phyloP scores from a whole-genome alignment of 2,797 vertebrate genomes.

The Poecilia wingei region DNA sequence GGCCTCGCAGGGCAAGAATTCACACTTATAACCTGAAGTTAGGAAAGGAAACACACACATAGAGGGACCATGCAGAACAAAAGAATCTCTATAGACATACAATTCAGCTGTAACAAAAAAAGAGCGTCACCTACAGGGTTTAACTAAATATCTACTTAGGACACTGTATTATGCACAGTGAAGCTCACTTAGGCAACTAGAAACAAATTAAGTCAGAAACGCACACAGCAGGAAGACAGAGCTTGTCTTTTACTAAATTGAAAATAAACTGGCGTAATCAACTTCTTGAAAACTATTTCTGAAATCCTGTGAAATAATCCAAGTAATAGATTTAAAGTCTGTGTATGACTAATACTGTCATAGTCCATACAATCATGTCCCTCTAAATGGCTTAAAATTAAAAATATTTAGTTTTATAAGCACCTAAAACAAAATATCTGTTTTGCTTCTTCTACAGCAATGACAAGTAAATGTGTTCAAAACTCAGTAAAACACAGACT shows the following conservation, averaged over 20 bases:
- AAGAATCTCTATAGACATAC: conserved; percentile 23
- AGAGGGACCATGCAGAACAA: conserved; percentile 13
- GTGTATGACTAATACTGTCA: background rate
- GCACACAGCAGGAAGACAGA: background rate
- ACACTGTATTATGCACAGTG: conserved; percentile 15
- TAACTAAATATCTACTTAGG: conserved; percentile 12
- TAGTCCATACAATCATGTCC: background rate
- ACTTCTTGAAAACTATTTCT: background rate
- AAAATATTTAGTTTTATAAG: background rate
- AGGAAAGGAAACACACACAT: conserved; percentile 45
- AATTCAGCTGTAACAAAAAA: conserved; percentile 4
- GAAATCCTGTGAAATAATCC: background rate
- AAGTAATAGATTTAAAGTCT: background rate
- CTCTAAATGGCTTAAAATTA: background rate
- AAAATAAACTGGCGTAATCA: background rate
- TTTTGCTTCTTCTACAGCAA: background rate
- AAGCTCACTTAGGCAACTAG: conserved; percentile 1
- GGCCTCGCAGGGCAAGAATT: conserved; percentile 83
- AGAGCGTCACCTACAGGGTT: conserved; percentile 14
- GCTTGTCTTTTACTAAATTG: background rate
- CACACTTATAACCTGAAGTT: conserved; percentile 82
- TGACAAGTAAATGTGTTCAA: background rate
- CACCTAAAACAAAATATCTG: background rate
- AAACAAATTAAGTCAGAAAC: background rate
- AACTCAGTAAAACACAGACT: background rate